Conservation (phyloP, 2,113 vertebrate species). For the Tretioscincus oriximinensis region DNA sequence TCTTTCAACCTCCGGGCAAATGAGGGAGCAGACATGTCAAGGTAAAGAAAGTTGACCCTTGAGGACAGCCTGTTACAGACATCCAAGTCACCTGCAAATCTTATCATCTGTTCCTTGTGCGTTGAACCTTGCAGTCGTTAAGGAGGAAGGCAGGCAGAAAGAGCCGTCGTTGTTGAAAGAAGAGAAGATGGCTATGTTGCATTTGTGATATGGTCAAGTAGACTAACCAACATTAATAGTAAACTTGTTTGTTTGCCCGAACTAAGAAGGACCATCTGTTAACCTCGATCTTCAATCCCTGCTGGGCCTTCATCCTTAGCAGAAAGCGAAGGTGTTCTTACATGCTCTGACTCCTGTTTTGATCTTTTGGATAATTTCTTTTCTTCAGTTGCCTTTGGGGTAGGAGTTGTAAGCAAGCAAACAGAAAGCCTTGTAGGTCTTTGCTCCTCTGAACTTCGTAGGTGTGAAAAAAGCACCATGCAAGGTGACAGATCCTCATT, state of each 20-base stretch:
- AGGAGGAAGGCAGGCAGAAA: neutral
- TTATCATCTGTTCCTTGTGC: neutral
- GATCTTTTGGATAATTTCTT: neutral
- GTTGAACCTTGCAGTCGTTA: neutral
- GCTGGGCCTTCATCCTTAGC: too few relatives aligned
- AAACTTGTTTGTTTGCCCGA: too few relatives aligned
- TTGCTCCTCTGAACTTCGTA: neutral
- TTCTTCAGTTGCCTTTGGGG: neutral
- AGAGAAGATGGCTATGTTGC: neutral
- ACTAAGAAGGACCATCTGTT: too few relatives aligned
- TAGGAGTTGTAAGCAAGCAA: neutral
- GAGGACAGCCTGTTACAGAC: neutral
- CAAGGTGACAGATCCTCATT: neutral
- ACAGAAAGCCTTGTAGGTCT: too few relatives aligned
- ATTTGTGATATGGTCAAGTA: too few relatives aligned
- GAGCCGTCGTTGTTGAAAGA: neutral
- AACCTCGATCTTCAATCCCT: too few relatives aligned
- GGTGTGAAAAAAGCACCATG: neutral
- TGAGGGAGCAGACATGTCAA: rapidly evolving
- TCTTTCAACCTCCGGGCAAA: neutral
- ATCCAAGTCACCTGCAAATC: neutral
- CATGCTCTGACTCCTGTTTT: too few relatives aligned
- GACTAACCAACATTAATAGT: too few relatives aligned
- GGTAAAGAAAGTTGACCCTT: conserved; percentile 1
- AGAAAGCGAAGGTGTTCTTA: too few relatives aligned